Evolutionary conservation across 2,888 invertebrate species (phyloP).

Genomic region (Apodemia duryi): DNA sequence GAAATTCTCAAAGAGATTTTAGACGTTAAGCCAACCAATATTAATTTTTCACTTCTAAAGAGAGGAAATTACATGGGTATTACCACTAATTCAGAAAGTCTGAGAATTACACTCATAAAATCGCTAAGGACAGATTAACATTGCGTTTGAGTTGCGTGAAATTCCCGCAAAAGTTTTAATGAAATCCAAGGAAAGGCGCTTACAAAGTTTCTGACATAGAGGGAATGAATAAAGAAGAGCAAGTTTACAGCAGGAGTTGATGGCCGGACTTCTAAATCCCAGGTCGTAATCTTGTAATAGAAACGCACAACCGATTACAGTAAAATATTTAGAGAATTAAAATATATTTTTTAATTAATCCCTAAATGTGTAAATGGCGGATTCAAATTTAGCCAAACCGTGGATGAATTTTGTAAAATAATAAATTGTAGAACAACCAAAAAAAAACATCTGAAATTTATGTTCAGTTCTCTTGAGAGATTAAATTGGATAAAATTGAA

Average conservation of each 20-base stretch:
- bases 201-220: conserved; percentile 2
- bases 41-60: conserved; percentile 15
- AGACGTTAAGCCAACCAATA: conserved; percentile 1
- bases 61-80: conserved; percentile 12
- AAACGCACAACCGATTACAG: neutral
- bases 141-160: conserved; percentile 27
- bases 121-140: conserved; percentile 29
- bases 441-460: too few species aligned
- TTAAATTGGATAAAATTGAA: too few species aligned
- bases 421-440: too few species aligned
- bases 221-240: neutral
- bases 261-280: neutral
- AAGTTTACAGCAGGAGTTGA: neutral
- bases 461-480: too few species aligned
- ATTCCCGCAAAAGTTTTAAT: conserved; percentile 28
- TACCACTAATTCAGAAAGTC: conserved; percentile 12
- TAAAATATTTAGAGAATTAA: neutral
- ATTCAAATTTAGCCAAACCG: too few species aligned
- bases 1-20: neutral
- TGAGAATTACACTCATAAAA: conserved; percentile 19
- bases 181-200: conserved; percentile 20
- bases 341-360: too few species aligned
- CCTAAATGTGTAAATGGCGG: too few species aligned
- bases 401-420: too few species aligned
- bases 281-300: neutral